phyloP scores from a whole-genome alignment of 2,797 vertebrate species.

The Girardinus metallicus region DNA sequence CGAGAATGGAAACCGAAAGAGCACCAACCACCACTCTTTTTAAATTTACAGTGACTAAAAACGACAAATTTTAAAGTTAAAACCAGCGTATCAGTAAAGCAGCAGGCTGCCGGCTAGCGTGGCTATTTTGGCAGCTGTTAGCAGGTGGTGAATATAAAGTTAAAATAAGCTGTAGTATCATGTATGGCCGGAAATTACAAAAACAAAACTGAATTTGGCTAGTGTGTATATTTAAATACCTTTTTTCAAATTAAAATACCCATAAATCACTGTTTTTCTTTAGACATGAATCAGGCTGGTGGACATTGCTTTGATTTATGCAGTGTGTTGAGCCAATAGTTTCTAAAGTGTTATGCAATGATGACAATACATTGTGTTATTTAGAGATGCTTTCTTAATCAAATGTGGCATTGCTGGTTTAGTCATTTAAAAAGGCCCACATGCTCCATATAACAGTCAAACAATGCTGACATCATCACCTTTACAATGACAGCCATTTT shows the following conservation, averaged over 20 bases:
- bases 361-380: slow-evolving; percentile 1
- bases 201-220: background rate
- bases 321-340: background rate
- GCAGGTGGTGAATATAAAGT: background rate
- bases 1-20: background rate
- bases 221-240: background rate
- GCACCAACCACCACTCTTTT: background rate
- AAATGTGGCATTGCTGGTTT: slow-evolving; percentile 18
- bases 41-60: background rate
- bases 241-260: background rate
- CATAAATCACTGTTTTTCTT: background rate
- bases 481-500: slow-evolving; percentile 41
- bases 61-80: background rate
- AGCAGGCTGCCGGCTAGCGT: background rate
- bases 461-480: slow-evolving; percentile 43
- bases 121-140: background rate
- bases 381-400: slow-evolving; percentile 7
- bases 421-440: slow-evolving; percentile 26
- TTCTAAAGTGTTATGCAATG: background rate
- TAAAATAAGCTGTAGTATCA: background rate
- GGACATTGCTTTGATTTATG: background rate
- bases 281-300: background rate
- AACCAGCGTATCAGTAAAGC: background rate
- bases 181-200: background rate
- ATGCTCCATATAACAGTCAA: slow-evolving; percentile 26